Percentiles rank a stretch among this genome's conserved stretches.
phyloP scores from a whole-genome alignment of 1,140 invertebrate genomes.

The Achroia grisella region DNA sequence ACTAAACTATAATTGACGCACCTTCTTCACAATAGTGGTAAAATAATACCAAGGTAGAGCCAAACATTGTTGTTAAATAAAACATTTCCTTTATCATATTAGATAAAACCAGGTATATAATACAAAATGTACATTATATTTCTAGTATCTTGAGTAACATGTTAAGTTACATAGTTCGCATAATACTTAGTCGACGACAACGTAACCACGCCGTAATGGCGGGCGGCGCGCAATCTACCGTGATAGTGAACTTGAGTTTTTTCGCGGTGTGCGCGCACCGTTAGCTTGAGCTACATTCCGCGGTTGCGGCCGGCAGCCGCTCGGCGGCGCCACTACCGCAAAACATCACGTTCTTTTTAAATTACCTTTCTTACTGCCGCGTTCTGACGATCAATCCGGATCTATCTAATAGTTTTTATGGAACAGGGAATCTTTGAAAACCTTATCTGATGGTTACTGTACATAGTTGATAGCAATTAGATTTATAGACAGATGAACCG shows the following conservation, averaged over 20 bases:
- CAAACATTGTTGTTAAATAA: no score
- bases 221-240: conserved; percentile 60
- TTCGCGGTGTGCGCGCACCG: conserved; percentile 54
- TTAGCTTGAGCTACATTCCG: conserved; percentile 66
- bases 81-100: no score
- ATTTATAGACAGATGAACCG: no score
- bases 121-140: conserved; percentile 4
- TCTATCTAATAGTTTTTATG: not conserved
- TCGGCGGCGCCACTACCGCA: conserved; percentile 36
- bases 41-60: no score
- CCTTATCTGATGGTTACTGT: not conserved
- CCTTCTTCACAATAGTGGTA: no score
- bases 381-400: conserved; percentile 10
- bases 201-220: conserved; percentile 60
- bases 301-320: conserved; percentile 37
- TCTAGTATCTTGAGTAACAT: conserved; percentile 45
- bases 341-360: conserved; percentile 10
- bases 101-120: not conserved
- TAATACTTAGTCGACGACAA: conserved; percentile 49
- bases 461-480: no score
- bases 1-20: no score
- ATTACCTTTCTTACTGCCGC: conserved; percentile 13
- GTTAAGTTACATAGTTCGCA: conserved; percentile 42
- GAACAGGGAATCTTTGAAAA: not conserved
- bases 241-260: conserved; percentile 71